Base-by-base conservation (phyloP, 2,113 vertebrate genomes). In the Neotragus moschatus region DNA sequence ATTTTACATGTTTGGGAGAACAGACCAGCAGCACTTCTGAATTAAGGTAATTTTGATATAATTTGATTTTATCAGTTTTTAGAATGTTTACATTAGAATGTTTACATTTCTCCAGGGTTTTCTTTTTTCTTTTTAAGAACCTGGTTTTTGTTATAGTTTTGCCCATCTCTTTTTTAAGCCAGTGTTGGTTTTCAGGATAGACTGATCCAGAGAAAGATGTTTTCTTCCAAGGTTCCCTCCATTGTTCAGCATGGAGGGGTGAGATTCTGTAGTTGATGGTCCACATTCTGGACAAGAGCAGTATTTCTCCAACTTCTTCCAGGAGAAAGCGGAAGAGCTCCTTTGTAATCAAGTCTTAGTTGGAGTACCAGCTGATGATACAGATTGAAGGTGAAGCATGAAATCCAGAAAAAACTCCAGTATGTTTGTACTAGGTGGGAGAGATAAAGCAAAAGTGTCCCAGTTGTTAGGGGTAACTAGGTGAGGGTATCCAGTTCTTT, bases 11-110 rank as follows among this genome's bases (percentile, higher is more conserved):
- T 90, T 23, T 60, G 88, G 95, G 61, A 97, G 80, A 90, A 79
- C 84, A 96, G 96, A 93, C 79, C 84, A 90, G 96, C 89, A 94
- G 88, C 53, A 81, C 94, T 91, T 91, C 91, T 96, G 96, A 97
- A 45, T 80, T 94, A 84, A 96, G 97, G 97, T 97, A 89, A 97
- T 84, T 81, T 94, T 53, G 45, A 16, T 75, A 7, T n/a, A 21
- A 33, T 84, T 84, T 75, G 43, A 10, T 55, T 30, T 33, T 25
- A 30, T 19, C 33, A 9, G 23, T 88, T 89, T 53, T 95, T 93
- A 73, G 66, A 90, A 36, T n/a, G n/a, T n/a, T n/a, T n/a, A n/a
- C n/a, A n/a, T n/a, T 58, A 17, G 16, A 58, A 0, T 25, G 61
- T 58, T 92, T 89, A 60, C 6, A 63, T 87, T 79, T 80, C n/a